These are phyloP conservation scores for Sebastes steindachneri DNA, from an alignment of 2,797 vertebrate genomes.

Conservation along the genomic window DNA sequence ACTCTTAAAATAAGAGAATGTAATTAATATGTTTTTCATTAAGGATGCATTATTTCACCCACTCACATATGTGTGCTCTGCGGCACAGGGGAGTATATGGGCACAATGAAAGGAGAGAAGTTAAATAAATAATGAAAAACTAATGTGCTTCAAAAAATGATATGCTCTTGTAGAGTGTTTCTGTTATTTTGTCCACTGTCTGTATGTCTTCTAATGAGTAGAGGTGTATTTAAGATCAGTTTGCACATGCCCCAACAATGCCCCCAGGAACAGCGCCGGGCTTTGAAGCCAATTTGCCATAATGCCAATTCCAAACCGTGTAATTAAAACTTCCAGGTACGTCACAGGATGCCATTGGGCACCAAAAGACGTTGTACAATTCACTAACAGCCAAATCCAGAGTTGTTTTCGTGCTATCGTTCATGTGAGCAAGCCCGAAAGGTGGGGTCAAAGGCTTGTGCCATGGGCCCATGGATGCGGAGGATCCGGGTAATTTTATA, in stretches of 20 bases:
- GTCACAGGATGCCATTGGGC: background rate
- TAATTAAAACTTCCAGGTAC: background rate
- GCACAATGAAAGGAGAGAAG: too few relatives aligned
- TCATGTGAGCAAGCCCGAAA: too few relatives aligned
- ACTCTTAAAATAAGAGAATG: too few relatives aligned
- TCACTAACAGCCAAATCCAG: too few relatives aligned
- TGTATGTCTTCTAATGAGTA: background rate
- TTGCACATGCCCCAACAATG: background rate
- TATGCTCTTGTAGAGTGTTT: too few relatives aligned
- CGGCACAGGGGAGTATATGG: too few relatives aligned
- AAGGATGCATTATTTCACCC: too few relatives aligned
- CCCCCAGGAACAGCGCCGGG: fast-evolving
- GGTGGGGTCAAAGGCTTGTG: fast-evolving
- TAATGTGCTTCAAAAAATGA: fast-evolving
- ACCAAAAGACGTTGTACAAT: background rate
- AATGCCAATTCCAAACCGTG: background rate
- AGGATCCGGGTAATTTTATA: too few relatives aligned
- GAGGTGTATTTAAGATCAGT: background rate
- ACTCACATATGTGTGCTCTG: too few relatives aligned
- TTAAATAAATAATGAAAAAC: too few relatives aligned
- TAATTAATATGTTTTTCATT: fast-evolving
- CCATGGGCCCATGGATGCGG: too few relatives aligned
- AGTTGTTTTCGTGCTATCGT: too few relatives aligned
- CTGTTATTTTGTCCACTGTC: background rate
- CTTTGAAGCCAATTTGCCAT: background rate